Evolutionary conservation across 1,140 invertebrate species (phyloP).

Genomic region (Bombyx mandarina): DNA sequence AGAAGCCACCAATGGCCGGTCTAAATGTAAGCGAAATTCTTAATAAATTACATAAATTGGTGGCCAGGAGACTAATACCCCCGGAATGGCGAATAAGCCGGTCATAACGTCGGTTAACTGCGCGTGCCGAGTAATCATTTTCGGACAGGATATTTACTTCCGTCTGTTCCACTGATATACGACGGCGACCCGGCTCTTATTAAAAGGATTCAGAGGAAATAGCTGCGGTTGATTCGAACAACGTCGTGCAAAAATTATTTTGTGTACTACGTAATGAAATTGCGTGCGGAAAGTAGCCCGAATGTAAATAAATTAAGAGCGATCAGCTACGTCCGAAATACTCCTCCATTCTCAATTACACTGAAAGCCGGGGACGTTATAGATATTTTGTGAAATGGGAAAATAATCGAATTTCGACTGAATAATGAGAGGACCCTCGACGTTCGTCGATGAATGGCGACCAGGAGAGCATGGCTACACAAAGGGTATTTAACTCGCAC

Average conservation of each 20-base stretch:
- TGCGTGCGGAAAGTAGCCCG: slow-evolving; percentile 19
- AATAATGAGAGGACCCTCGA: slow-evolving; percentile 64
- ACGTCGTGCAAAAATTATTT: slow-evolving; percentile 12
- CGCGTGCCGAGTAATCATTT: slow-evolving; percentile 62
- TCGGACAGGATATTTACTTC: slow-evolving; percentile 62
- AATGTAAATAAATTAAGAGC: slow-evolving; percentile 49
- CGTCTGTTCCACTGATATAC: slow-evolving; percentile 51
- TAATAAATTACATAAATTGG: slow-evolving; percentile 67
- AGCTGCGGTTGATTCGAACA: slow-evolving; percentile 14
- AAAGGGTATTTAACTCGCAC: slow-evolving; percentile 68
- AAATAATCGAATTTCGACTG: slow-evolving; percentile 69
- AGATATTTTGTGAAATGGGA: slow-evolving; percentile 68
- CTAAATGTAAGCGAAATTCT: slow-evolving; percentile 34
- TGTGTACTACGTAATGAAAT: slow-evolving; percentile 14
- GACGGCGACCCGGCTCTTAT: slow-evolving; percentile 34
- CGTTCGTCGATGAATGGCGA: slow-evolving; percentile 44
- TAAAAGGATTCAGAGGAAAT: slow-evolving; percentile 45
- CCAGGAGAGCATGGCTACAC: slow-evolving; percentile 51
- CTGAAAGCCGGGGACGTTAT: slow-evolving; percentile 61
- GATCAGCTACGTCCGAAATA: slow-evolving; percentile 34
- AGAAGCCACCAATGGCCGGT: slow-evolving; percentile 54
- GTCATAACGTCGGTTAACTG: slow-evolving; percentile 59
- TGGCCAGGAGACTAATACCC: slow-evolving; percentile 60
- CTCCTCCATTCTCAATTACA: slow-evolving; percentile 62
- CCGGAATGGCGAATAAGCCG: slow-evolving; percentile 63